Conservation (phyloP, 2,797 vertebrate genomes). For the Fistularia tabacaria region DNA sequence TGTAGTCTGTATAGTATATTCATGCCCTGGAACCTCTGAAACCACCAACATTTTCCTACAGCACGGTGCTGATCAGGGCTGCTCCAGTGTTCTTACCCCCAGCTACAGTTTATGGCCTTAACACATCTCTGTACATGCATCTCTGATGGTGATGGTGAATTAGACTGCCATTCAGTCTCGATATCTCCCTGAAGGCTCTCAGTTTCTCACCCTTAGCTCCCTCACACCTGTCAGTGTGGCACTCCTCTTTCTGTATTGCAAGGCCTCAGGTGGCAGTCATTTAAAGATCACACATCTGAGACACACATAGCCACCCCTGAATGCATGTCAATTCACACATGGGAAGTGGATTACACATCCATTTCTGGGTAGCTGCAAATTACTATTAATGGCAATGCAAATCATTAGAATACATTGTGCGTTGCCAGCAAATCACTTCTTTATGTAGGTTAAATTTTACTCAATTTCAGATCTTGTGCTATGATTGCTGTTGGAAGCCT, state of each 20-base stretch:
- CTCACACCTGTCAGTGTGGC: slow-evolving; percentile 43
- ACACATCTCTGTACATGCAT: slow-evolving; percentile 44
- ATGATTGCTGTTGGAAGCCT: slow-evolving; percentile 41
- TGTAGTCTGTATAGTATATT: slow-evolving; percentile 45
- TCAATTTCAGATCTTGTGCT: slow-evolving; percentile 61
- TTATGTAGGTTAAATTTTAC: slow-evolving; percentile 59
- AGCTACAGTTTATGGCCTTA: slow-evolving; percentile 54
- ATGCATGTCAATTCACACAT: slow-evolving; percentile 77
- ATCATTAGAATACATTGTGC: slow-evolving; percentile 68
- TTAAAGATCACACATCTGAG: slow-evolving; percentile 81
- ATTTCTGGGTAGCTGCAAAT: slow-evolving; percentile 71
- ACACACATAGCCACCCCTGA: slow-evolving; percentile 62
- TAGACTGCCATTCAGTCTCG: slow-evolving; percentile 65
- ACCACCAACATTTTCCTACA: slow-evolving; percentile 18
- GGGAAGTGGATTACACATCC: slow-evolving; percentile 72
- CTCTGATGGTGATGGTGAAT: slow-evolving; percentile 56
- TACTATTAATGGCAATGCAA: slow-evolving; percentile 77
- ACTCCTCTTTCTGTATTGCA: slow-evolving; percentile 54
- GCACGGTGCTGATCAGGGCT: slow-evolving; percentile 61
- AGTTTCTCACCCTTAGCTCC: slow-evolving; percentile 22
- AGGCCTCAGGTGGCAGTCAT: slow-evolving; percentile 80
- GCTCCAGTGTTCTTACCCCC: slow-evolving; percentile 55
- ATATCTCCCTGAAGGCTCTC: slow-evolving; percentile 45
- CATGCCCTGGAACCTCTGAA: slow-evolving; percentile 40
- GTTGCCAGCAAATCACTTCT: slow-evolving; percentile 60